Base-by-base conservation (phyloP, 1,140 invertebrate genomes). In the Caenorhabditis remanei region DNA sequence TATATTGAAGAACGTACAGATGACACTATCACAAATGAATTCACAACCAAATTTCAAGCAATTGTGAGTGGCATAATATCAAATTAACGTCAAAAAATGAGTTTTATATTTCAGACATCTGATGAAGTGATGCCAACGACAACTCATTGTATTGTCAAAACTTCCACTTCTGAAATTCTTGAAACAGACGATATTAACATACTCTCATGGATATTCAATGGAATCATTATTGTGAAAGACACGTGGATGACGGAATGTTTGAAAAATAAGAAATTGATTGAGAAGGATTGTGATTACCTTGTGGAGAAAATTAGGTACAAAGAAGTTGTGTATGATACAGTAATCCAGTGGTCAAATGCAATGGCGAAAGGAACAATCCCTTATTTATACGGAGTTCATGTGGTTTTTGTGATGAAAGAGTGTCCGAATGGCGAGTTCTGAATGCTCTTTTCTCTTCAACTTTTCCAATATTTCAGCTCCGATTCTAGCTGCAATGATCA, bases 351-450 rank as follows among this genome's bases (percentile, higher is more conserved):
- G 71, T 79, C 71, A 5, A 79, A 79, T 50, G 71, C 71, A 24
- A 79, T 79, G 71, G 71, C 71, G 24, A 79, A 79, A 79, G 71
- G 46, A 50, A 50, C 71, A 9, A 79, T 24, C 24, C 71, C 71
- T 13, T 79, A 50, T 41, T 79, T 79, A n/a, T 79, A 50, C n/a
- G 71, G 71, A 13, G 71, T 79, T 21, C 71, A 79, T 79, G 71
- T 79, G 43, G 71, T 53, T n/a, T 11, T 79, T 11, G 43, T 48
- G 7, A 79, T 79, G 71, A 79, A 79, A n/a, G 16, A 79, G 11
- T 79, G 71, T n/a, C 46, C 71, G 24, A 50, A 79, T 24, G 3
- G 71, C 53, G 11, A 79, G n/a, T 19, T 9, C 41, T 46, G 8
- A 43, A 4, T 32, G 7, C 3, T 43, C 9, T 79, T 79, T 11